A percentile compares a stretch with the other conserved stretches of the same genome.
These are phyloP conservation scores for Pseudochaenichthys georgianus DNA, from an alignment of 2,797 vertebrate species.

Conservation along the genomic window DNA sequence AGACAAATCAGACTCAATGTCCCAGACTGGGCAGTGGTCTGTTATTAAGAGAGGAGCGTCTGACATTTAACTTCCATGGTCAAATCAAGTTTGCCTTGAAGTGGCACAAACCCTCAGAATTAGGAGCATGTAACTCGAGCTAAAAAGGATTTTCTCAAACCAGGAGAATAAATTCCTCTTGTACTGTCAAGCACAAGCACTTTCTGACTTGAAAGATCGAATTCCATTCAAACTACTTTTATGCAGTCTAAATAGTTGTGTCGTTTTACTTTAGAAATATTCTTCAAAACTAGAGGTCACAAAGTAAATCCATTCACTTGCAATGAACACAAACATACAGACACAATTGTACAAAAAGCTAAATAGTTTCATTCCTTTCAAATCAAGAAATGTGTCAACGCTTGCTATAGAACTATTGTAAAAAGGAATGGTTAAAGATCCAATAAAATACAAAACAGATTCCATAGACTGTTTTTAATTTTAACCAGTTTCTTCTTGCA, in stretches of 20 bases:
- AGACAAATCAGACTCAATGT: neutral
- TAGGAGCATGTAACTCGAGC: neutral
- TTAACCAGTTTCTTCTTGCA: neutral
- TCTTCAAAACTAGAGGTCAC: constrained; percentile 3
- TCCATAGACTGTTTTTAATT: neutral
- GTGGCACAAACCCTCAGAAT: neutral
- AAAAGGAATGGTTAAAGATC: neutral
- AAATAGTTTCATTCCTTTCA: neutral
- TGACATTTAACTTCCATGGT: neutral
- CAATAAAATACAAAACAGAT: neutral
- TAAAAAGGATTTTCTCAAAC: neutral
- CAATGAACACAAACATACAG: neutral
- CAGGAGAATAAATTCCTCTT: neutral
- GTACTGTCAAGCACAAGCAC: neutral
- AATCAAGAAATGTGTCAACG: neutral
- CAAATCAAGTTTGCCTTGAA: neutral
- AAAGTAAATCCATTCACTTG: neutral
- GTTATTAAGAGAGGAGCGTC: neutral
- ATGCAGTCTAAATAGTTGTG: neutral
- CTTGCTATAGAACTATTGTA: neutral
- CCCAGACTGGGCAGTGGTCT: neutral
- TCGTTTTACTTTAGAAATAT: constrained; percentile 9
- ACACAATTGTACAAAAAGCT: neutral
- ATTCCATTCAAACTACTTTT: neutral
- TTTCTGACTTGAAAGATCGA: constrained; percentile 3